phyloP scores from a whole-genome alignment of 2,113 vertebrate species.

The Ondatra zibethicus region DNA sequence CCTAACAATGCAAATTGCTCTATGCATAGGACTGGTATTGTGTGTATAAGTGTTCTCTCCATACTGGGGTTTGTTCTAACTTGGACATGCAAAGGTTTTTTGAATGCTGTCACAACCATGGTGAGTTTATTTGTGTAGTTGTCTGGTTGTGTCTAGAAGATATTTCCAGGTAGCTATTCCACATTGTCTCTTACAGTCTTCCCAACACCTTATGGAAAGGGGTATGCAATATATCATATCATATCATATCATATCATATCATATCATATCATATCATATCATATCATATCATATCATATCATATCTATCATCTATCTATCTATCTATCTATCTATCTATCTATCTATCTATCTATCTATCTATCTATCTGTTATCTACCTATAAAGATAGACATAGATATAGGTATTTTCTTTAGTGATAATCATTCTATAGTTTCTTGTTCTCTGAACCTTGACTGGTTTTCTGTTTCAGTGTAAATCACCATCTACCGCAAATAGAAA shows the following conservation, averaged over 20 bases:
- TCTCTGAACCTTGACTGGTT: background rate
- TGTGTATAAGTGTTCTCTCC: background rate
- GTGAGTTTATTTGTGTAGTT: background rate
- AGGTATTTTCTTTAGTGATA: no score
- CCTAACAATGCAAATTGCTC: background rate
- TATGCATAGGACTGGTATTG: background rate
- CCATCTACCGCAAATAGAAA: background rate
- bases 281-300: no score
- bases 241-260: no score
- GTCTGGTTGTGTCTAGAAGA: background rate
- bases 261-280: no score
- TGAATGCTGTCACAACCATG: background rate
- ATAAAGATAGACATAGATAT: no score
- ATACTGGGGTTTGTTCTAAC: background rate
- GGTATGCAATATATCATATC: background rate
- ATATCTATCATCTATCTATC: background rate
- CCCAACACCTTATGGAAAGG: background rate
- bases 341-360: no score
- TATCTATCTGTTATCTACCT: no score
- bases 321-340: background rate
- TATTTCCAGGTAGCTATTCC: background rate
- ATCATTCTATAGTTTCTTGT: background rate
- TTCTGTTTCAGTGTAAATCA: background rate
- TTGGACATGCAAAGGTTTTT: background rate
- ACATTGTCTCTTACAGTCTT: background rate